Base-by-base conservation (phyloP, 2,797 vertebrate genomes). In the Rhodeus uyekii region DNA sequence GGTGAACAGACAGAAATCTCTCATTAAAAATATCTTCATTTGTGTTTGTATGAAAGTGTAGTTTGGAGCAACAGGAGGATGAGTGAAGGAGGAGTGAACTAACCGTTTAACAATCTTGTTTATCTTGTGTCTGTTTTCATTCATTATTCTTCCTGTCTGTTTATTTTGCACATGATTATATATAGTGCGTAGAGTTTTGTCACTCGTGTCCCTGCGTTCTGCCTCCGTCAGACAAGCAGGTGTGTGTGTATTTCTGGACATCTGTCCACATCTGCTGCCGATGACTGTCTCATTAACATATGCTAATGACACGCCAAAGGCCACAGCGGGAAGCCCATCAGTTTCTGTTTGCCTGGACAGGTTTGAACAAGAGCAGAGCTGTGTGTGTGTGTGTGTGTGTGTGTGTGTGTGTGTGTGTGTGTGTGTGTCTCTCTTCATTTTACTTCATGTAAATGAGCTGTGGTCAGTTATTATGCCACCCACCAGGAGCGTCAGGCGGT, bases 241-340 rank as follows among this genome's bases (percentile, higher is more conserved):
- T 76, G 24, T 58, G 36, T 32, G 69, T 80, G 46, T 60, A 60
- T 58, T 34, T 53, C 55, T 16, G 69, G 69, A 85, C 76, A 79
- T 79, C 61, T 85, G 84, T 78, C 79, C 75, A 60, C 67, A 69
- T 69, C 67, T 69, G 68, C 27, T 48, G 27, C 68, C 44, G 39
- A 65, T 14, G 7, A 44, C 5, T 3, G 14, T 69, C 39, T 71
- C 68, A 48, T 71, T 71, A 48, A 18, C 68, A 71, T 71, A 71
- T 71, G 44, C 44, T 19, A 32, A 71, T 71, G 14, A 32, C 2
- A 24, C 12, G 2, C 5, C 38, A 68, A n/a, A 48, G 42, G 42
- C 42, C 27, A 46, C 68, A 48, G 42, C 27, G 3, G 42, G 16
- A 48, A 71, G 18, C 24, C 68, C 9, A 48, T 71, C 68, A 48